These are phyloP conservation scores for Chalcosyrphus nemorum DNA, from an alignment of 2,888 invertebrate species.

Conservation along the genomic window DNA sequence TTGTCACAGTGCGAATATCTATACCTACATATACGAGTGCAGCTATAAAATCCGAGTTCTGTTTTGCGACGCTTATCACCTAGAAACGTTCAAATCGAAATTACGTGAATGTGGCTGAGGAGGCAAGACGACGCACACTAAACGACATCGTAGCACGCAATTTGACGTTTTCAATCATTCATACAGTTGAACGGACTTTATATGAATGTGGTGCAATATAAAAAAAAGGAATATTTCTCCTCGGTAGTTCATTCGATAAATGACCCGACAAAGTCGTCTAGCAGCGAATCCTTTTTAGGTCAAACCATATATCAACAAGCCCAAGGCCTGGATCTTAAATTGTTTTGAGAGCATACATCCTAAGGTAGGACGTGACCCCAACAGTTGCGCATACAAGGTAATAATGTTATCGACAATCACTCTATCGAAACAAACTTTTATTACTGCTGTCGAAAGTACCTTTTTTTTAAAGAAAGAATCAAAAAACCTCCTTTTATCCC, in stretches of 20 bases:
- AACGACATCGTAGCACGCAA: neutral
- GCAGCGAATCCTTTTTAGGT: too few species aligned
- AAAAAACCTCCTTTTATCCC: neutral
- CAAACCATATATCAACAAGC: too few species aligned
- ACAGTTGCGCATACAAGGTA: neutral
- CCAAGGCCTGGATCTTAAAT: neutral
- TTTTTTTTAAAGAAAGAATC: neutral
- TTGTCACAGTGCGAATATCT: too few species aligned
- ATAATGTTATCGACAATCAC: neutral
- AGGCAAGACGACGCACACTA: neutral
- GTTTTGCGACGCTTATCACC: too few species aligned
- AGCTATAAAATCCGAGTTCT: too few species aligned
- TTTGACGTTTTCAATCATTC: neutral
- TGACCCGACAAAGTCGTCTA: too few species aligned
- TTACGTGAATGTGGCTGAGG: too few species aligned
- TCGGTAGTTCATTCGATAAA: too few species aligned
- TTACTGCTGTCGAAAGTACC: neutral
- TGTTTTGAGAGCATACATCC: neutral
- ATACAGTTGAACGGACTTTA: too few species aligned
- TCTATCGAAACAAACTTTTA: neutral
- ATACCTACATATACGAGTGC: too few species aligned
- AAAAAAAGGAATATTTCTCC: too few species aligned
- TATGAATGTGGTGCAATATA: too few species aligned
- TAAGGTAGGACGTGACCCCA: neutral
- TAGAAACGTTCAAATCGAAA: neutral